Evolutionary conservation across 2,888 invertebrate genomes (phyloP).

Genomic region (Aspidapion aeneum): DNA sequence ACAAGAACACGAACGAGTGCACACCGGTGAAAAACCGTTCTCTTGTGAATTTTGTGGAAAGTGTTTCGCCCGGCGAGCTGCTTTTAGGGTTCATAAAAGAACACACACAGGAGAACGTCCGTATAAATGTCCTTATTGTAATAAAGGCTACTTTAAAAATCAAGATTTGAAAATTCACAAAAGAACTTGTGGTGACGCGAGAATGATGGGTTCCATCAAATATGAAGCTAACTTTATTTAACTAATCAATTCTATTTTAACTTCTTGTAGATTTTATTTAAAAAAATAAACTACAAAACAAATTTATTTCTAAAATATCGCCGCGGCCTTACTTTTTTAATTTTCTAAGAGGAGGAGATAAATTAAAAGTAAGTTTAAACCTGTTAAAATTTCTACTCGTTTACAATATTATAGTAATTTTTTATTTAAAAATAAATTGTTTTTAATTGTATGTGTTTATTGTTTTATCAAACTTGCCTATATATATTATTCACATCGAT

Average conservation of each 20-base stretch:
- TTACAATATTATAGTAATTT: too few species aligned
- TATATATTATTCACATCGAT: background rate
- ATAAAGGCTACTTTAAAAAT: constrained; percentile 37
- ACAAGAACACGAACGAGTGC: constrained; percentile 38
- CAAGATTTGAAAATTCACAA: constrained; percentile 39
- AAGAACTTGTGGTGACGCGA: constrained; percentile 44
- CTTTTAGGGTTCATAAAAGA: constrained; percentile 36
- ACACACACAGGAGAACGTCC: constrained; percentile 40
- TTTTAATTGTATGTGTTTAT: too few species aligned
- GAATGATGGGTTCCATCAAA: background rate
- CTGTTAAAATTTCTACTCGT: too few species aligned
- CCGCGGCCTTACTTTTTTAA: too few species aligned
- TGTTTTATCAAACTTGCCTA: too few species aligned
- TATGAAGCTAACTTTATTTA: background rate
- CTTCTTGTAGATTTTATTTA: too few species aligned
- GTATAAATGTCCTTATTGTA: constrained; percentile 39
- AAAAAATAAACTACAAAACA: too few species aligned
- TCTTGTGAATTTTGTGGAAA: constrained; percentile 42
- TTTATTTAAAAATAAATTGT: too few species aligned
- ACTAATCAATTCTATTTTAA: background rate
- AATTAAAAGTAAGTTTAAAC: too few species aligned
- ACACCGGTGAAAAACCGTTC: constrained; percentile 41
- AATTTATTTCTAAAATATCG: too few species aligned
- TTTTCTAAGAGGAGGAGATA: too few species aligned
- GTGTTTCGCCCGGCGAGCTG: constrained; percentile 37